Conservation (phyloP, 2,888 invertebrate species). For the Plagodis dolabraria region DNA sequence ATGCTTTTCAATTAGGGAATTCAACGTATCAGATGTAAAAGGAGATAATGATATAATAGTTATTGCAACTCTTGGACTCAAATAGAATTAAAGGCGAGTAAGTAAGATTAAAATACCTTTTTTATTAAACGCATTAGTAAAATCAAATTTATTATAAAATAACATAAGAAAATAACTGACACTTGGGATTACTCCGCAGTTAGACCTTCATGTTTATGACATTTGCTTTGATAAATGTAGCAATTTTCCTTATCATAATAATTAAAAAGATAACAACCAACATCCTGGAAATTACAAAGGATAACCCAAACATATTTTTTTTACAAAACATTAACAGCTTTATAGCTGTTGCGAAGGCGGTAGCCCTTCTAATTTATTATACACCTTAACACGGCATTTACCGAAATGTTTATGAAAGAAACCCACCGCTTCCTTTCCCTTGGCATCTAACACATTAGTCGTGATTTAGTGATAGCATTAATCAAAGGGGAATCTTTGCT, state of each 20-base stretch:
- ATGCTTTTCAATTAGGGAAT: too few relatives aligned
- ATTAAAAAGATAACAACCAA: conserved; percentile 12
- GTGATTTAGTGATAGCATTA: conserved; percentile 68
- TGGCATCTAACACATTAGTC: conserved; percentile 53
- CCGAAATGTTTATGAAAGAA: conserved; percentile 46
- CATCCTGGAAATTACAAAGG: conserved; percentile 23
- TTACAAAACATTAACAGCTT: conserved; percentile 37
- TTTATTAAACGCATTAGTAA: too few relatives aligned
- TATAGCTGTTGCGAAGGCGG: conserved; percentile 22
- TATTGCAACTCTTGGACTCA: too few relatives aligned
- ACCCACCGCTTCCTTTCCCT: conserved; percentile 45
- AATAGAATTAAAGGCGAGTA: too few relatives aligned
- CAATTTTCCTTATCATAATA: background rate
- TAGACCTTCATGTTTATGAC: too few relatives aligned
- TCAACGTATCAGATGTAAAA: too few relatives aligned
- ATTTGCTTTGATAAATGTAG: too few relatives aligned
- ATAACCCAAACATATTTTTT: conserved; percentile 33
- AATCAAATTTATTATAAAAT: too few relatives aligned
- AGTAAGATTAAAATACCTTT: too few relatives aligned
- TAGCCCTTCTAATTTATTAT: conserved; percentile 39
- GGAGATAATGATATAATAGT: too few relatives aligned
- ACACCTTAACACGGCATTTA: conserved; percentile 43
- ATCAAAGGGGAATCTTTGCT: conserved; percentile 54
- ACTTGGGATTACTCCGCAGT: too few relatives aligned
- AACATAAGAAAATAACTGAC: too few relatives aligned